A percentile compares a stretch with the other conserved stretches of the same genome.
Evolutionary conservation across 35 echinoderm and acorn worm genomes (phyloP).

Genomic region (Acanthaster planci): DNA sequence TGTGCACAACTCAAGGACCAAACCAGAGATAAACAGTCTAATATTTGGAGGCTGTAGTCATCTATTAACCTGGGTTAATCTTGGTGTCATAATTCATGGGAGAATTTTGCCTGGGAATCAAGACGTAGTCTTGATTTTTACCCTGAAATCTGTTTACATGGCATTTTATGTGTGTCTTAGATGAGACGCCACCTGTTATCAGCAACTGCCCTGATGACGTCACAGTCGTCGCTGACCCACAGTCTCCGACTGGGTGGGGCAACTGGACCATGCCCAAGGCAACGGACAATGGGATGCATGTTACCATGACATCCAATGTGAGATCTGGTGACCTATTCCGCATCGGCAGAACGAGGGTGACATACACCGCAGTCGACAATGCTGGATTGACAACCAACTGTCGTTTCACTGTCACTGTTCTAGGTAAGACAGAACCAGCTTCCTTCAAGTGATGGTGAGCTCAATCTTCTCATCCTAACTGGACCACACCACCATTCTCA

Average conservation of each 20-base stretch:
- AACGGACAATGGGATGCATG: not conserved
- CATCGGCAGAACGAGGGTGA: constrained; percentile 9
- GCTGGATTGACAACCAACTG: constrained; percentile 2
- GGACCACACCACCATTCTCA: too few relatives aligned
- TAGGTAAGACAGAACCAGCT: not conserved
- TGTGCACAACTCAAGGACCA: too few relatives aligned
- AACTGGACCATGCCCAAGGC: constrained; percentile 13
- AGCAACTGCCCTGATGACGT: constrained; percentile 15
- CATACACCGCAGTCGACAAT: constrained; percentile 22
- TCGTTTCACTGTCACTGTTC: constrained; percentile 19
- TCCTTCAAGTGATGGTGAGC: too few relatives aligned
- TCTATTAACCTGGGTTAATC: too few relatives aligned
- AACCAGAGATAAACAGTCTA: too few relatives aligned
- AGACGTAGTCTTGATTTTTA: too few relatives aligned
- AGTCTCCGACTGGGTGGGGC: constrained; percentile 2
- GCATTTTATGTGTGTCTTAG: not conserved
- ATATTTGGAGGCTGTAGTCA: too few relatives aligned
- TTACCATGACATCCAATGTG: not conserved
- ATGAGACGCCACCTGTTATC: constrained; percentile 1
- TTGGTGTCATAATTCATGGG: too few relatives aligned
- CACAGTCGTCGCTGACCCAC: not conserved
- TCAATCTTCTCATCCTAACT: too few relatives aligned
- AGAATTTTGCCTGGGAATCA: too few relatives aligned
- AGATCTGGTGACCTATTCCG: not conserved
- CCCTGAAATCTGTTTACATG: too few relatives aligned